phyloP scores from a whole-genome alignment of 1,140 invertebrate species.

The Gryon sp. region DNA sequence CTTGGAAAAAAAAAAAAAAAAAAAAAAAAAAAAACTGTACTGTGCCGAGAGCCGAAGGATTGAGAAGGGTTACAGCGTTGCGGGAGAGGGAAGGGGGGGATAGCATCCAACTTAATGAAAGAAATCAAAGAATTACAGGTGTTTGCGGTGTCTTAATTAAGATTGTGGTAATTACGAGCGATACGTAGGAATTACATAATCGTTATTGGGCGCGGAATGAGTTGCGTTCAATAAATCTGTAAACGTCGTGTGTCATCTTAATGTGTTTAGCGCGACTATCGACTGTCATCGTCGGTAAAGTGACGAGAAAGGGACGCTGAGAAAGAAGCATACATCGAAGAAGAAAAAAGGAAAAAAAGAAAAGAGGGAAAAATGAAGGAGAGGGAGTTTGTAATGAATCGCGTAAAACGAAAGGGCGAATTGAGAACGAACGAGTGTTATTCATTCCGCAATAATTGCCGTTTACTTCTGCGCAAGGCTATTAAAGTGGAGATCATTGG shows the following conservation, averaged over 20 bases:
- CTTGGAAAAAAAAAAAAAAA: no score
- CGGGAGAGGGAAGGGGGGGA: neutral
- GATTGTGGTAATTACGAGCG: slow-evolving; percentile 63
- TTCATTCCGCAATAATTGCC: slow-evolving; percentile 56
- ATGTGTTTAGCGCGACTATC: slow-evolving; percentile 32
- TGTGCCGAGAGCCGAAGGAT: slow-evolving; percentile 16
- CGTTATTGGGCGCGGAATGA: slow-evolving; percentile 38
- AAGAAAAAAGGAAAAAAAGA: slow-evolving; percentile 6
- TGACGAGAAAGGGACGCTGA: neutral
- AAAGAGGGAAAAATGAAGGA: neutral
- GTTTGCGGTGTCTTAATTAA: slow-evolving; percentile 64
- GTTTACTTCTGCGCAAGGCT: slow-evolving; percentile 46
- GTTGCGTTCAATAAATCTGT: slow-evolving; percentile 58
- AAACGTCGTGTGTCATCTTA: slow-evolving; percentile 53
- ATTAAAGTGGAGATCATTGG: slow-evolving; percentile 36
- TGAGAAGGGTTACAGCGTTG: neutral
- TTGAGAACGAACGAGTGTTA: slow-evolving; percentile 44
- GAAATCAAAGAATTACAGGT: slow-evolving; percentile 64
- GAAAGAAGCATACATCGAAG: no score
- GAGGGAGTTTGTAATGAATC: slow-evolving; percentile 34
- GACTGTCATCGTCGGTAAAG: slow-evolving; percentile 30
- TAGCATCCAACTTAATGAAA: slow-evolving; percentile 62
- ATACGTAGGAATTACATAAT: slow-evolving; percentile 63
- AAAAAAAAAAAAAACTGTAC: no score
- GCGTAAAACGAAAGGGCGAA: slow-evolving; percentile 49